Evolutionary conservation across 2,113 vertebrate genomes (phyloP).

Genomic region (Cheirogaleus medius): DNA sequence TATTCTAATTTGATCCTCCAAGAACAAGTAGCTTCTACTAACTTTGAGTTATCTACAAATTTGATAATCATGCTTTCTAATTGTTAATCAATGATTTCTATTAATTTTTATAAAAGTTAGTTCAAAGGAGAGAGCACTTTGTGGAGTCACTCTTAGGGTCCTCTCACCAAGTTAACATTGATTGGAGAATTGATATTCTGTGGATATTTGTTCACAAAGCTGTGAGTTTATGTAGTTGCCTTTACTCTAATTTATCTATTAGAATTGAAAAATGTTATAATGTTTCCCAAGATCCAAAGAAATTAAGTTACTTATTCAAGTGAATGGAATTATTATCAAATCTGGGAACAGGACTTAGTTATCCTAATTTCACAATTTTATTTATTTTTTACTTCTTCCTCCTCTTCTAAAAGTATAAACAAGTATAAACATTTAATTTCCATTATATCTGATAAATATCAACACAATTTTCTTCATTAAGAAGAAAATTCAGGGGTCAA

Average conservation of each 20-base stretch:
- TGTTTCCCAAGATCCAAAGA: not conserved
- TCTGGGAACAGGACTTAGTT: not conserved
- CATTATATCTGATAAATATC: not conserved
- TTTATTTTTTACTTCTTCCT: not conserved
- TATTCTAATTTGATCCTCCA: not conserved
- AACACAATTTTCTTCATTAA: not conserved
- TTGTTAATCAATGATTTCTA: not conserved
- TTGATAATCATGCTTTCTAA: not conserved
- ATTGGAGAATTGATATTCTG: not conserved
- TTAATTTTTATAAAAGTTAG: not conserved
- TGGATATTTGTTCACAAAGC: not conserved
- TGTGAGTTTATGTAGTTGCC: not conserved
- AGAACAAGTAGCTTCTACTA: not conserved
- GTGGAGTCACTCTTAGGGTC: not conserved
- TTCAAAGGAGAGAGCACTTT: not conserved
- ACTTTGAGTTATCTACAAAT: not conserved
- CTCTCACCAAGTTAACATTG: not conserved
- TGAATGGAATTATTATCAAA: not conserved
- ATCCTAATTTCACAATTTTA: not conserved
- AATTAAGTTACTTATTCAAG: not conserved
- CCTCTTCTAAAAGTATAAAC: not conserved
- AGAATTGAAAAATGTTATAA: not conserved
- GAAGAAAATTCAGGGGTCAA: not conserved
- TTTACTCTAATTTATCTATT: not conserved
- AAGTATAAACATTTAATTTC: not conserved